These are phyloP conservation scores for Lasaia peninsularis DNA, from an alignment of 1,140 invertebrate species.

Conservation along the genomic window DNA sequence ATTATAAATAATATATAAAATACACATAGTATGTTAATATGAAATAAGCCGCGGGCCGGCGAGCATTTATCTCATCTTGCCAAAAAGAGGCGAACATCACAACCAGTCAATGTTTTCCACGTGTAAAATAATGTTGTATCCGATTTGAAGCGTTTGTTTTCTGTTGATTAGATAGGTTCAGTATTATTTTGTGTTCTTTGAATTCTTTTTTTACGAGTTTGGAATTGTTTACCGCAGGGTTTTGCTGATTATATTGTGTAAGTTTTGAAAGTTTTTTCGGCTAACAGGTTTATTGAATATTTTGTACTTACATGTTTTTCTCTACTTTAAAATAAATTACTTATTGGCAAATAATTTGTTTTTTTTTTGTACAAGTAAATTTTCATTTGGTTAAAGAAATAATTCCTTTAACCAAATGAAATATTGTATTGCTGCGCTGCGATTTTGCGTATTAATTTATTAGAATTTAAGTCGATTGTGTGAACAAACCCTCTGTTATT, in stretches of 20 bases:
- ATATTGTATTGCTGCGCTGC: too few relatives aligned
- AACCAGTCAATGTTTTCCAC: constrained; percentile 5
- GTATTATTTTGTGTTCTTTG: constrained; percentile 24
- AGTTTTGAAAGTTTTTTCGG: constrained; percentile 30
- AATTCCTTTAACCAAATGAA: too few relatives aligned
- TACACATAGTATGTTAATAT: not conserved
- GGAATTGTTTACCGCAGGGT: constrained; percentile 18
- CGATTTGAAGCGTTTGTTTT: constrained; percentile 4
- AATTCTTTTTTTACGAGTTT: constrained; percentile 12
- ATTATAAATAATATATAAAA: not conserved
- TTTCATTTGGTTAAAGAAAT: too few relatives aligned
- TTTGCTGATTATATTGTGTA: constrained; percentile 28
- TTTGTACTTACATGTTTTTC: constrained; percentile 56
- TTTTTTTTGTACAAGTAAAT: too few relatives aligned
- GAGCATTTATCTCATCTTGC: constrained; percentile 8
- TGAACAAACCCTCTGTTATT: too few relatives aligned
- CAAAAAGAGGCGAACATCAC: constrained; percentile 1
- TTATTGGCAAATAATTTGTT: constrained; percentile 40
- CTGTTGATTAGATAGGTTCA: constrained; percentile 13
- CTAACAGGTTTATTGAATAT: constrained; percentile 33
- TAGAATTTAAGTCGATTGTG: too few relatives aligned
- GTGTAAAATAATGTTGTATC: constrained; percentile 3
- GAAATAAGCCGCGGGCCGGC: constrained; percentile 9
- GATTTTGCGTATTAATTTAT: too few relatives aligned
- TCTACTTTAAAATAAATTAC: constrained; percentile 51